Percentiles rank a stretch among this genome's conserved stretches.
These are phyloP conservation scores for Trichosurus vulpecula DNA, from an alignment of 2,797 vertebrate genomes.

Conservation along the genomic window DNA sequence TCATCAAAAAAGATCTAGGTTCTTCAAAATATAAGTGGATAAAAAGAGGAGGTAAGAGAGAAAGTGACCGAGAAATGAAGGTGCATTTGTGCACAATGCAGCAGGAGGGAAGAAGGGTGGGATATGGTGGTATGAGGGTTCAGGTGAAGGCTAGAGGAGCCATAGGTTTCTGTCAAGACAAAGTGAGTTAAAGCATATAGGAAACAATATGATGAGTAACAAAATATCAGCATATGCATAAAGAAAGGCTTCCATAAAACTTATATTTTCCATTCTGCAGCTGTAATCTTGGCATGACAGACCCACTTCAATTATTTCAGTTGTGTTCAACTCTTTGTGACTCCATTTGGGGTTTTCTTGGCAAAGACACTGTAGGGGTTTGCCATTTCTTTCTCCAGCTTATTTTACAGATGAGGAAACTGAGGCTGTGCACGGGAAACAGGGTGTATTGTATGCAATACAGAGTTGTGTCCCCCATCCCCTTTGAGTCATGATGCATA, in stretches of 20 bases:
- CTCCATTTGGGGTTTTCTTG: background rate
- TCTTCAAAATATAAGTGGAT: background rate
- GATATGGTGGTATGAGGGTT: background rate
- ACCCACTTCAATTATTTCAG: background rate
- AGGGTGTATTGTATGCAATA: background rate
- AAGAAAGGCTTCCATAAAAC: background rate
- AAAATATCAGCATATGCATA: background rate
- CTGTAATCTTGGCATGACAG: background rate
- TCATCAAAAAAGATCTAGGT: background rate
- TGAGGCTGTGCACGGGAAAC: background rate
- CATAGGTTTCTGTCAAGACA: background rate
- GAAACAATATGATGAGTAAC: background rate
- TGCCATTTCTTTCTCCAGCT: background rate
- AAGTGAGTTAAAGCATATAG: background rate
- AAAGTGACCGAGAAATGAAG: background rate
- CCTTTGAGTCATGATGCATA: background rate
- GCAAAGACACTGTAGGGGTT: background rate
- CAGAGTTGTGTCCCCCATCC: background rate
- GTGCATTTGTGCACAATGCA: background rate
- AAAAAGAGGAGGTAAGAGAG: background rate
- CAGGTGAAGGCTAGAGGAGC: background rate
- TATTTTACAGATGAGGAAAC: background rate
- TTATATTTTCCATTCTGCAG: background rate
- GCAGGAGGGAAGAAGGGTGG: background rate
- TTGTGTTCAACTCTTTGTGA: background rate